Conservation (phyloP, 2,113 vertebrate genomes). For the Globicephala melas region DNA sequence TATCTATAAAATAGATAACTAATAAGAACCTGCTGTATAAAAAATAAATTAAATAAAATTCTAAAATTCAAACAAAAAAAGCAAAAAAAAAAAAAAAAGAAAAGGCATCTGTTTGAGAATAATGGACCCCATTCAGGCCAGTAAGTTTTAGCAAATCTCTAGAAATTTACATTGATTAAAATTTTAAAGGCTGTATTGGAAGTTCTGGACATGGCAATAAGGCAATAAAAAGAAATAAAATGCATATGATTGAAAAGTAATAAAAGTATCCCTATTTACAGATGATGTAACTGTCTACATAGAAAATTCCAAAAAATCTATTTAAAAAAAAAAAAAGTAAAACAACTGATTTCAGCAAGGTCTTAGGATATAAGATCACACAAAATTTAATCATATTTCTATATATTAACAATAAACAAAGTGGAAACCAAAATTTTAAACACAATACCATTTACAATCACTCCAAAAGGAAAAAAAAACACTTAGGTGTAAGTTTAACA, state of each 20-base stretch:
- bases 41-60: too few species aligned
- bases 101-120: not conserved
- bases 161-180: not conserved
- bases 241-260: not conserved
- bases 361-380: not conserved
- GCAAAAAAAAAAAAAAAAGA: too few species aligned
- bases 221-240: conserved; percentile 20
- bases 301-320: not conserved
- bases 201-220: not conserved
- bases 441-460: not conserved
- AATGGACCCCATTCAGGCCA: not conserved
- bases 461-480: not conserved
- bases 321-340: not conserved
- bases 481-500: not conserved
- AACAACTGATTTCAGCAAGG: not conserved
- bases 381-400: not conserved
- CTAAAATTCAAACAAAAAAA: too few species aligned
- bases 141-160: not conserved
- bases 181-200: not conserved
- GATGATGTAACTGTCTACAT: not conserved
- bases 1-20: too few species aligned
- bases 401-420: not conserved
- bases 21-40: too few species aligned
- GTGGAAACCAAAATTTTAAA: not conserved
- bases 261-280: not conserved